Conservation (phyloP, 1,140 invertebrate genomes). For the Drosophila erecta region DNA sequence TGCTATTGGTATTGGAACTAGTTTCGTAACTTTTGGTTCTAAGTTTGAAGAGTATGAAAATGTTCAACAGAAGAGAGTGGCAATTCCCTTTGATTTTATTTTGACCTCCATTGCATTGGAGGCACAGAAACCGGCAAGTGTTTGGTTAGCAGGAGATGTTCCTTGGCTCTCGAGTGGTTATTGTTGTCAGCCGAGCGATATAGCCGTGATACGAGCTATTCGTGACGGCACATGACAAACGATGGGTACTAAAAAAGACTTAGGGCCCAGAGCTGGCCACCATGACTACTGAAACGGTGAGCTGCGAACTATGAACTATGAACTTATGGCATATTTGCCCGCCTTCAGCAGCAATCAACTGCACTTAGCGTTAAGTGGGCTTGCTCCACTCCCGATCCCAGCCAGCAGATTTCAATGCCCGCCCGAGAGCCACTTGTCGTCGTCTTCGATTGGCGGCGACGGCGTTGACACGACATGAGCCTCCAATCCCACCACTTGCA, state of each 20-base stretch:
- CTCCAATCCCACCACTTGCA: constrained; percentile 37
- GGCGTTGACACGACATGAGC: constrained; percentile 40
- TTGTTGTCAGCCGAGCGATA: constrained; percentile 68
- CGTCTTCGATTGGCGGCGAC: constrained; percentile 18
- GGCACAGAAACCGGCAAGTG: constrained; percentile 13
- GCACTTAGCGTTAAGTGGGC: constrained; percentile 64
- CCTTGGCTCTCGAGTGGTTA: constrained; percentile 67
- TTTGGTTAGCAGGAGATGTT: constrained; percentile 44
- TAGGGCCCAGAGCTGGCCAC: constrained; percentile 23
- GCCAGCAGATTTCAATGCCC: constrained; percentile 52
- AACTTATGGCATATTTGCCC: constrained; percentile 60
- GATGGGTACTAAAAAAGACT: constrained; percentile 57
- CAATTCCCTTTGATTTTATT: neutral
- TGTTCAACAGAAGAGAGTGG: too few species aligned
- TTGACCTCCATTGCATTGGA: neutral
- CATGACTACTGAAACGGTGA: constrained; percentile 15
- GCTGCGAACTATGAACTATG: constrained; percentile 47
- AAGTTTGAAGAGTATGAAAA: too few species aligned
- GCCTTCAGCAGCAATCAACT: constrained; percentile 54
- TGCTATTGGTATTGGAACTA: too few species aligned
- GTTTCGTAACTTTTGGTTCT: too few species aligned
- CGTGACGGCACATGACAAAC: constrained; percentile 59
- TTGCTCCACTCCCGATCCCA: constrained; percentile 9
- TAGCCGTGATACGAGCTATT: constrained; percentile 31
- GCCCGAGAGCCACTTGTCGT: constrained; percentile 34